These are phyloP conservation scores for Clostera curtula DNA, from an alignment of 2,888 invertebrate species.

Conservation along the genomic window DNA sequence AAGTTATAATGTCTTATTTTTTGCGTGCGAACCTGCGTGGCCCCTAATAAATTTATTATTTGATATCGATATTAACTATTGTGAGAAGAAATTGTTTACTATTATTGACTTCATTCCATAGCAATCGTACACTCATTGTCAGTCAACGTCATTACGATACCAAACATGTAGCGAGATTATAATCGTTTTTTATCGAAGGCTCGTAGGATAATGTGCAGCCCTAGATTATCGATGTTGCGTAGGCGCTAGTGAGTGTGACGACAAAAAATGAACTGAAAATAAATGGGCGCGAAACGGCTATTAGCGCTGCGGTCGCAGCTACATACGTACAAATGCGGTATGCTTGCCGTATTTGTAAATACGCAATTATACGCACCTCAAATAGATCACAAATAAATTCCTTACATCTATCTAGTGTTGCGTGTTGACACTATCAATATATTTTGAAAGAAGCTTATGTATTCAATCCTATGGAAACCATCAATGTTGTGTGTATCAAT, in stretches of 20 bases:
- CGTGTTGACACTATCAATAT: no score
- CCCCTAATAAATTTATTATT: not conserved
- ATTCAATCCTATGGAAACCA: no score
- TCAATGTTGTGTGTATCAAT: no score
- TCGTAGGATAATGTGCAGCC: constrained; percentile 26
- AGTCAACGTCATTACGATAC: no score
- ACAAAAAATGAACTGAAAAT: constrained; percentile 61
- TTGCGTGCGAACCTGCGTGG: constrained; percentile 1
- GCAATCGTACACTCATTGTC: no score
- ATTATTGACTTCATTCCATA: no score
- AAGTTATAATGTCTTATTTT: constrained; percentile 11
- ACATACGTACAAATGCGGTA: constrained; percentile 39
- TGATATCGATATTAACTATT: not conserved
- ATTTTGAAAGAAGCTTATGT: no score
- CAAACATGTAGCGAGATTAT: no score
- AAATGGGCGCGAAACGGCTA: constrained; percentile 52
- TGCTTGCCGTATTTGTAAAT: constrained; percentile 50
- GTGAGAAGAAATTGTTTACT: no score
- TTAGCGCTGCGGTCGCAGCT: constrained; percentile 38
- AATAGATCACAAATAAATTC: no score
- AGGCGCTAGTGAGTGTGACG: constrained; percentile 50
- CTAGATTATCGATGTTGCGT: constrained; percentile 41
- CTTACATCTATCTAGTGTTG: no score
- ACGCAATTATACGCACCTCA: constrained; percentile 39
- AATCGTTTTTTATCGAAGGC: not conserved